Evolutionary conservation across 1,140 invertebrate genomes (phyloP).

Genomic region (Panulirus ornatus): DNA sequence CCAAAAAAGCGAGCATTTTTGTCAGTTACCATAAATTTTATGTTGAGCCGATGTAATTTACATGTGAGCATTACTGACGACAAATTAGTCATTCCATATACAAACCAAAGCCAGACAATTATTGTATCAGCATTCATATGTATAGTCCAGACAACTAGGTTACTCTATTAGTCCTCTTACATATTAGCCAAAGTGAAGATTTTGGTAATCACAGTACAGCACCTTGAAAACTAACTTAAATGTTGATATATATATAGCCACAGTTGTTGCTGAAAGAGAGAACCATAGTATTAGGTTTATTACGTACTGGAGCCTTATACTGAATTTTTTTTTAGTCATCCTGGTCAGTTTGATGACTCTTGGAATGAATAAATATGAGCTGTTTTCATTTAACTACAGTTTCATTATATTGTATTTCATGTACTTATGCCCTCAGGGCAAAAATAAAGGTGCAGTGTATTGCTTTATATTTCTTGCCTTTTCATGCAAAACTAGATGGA

Average conservation of each 20-base stretch:
- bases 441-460: neutral
- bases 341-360: neutral
- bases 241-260: neutral
- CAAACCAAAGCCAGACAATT: no score
- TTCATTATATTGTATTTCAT: neutral
- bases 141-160: no score
- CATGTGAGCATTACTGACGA: neutral
- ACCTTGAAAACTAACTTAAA: neutral
- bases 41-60: neutral
- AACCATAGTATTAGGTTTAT: no score
- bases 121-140: no score
- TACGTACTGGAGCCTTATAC: no score
- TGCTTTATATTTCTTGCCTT: no score
- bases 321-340: neutral
- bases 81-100: neutral
- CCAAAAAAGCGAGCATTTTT: no score
- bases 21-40: neutral
- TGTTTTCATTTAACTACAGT: neutral
- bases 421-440: neutral
- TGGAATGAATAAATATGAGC: neutral
- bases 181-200: neutral
- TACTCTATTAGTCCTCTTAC: neutral
- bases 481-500: no score
- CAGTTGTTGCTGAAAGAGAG: neutral
- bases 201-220: neutral